Evolutionary conservation across 2,797 vertebrate genomes (phyloP).

Genomic region (Macropus fuliginosus): DNA sequence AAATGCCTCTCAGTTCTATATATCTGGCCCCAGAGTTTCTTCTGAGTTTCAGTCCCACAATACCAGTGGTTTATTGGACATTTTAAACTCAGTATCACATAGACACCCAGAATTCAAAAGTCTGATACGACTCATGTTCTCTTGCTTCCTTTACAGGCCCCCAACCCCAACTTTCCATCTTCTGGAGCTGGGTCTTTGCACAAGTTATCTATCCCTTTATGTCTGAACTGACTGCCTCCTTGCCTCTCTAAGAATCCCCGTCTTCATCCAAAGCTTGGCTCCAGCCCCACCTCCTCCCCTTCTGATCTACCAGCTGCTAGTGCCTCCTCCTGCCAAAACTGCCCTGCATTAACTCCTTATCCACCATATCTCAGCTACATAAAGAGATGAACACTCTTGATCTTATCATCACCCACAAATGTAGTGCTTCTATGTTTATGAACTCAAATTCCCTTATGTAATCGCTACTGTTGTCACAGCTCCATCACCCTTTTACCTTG

Average conservation of each 20-base stretch:
- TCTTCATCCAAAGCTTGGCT: neutral
- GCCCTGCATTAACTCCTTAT: neutral
- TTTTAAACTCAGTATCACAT: neutral
- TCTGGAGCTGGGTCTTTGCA: neutral
- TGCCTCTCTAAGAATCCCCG: too few relatives aligned
- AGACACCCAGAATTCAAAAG: neutral
- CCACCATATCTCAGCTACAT: neutral
- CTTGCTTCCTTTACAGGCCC: neutral
- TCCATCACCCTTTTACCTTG: neutral
- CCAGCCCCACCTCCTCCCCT: neutral
- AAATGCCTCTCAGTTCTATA: neutral
- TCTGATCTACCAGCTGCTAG: neutral
- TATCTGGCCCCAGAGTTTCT: neutral
- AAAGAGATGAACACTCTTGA: neutral
- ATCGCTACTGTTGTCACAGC: neutral
- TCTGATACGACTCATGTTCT: neutral
- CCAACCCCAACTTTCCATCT: neutral
- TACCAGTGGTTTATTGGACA: neutral
- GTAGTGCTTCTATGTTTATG: neutral
- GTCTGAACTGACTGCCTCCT: neutral
- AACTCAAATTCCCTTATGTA: neutral
- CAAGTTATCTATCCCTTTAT: neutral
- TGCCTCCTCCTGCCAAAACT: neutral
- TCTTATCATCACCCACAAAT: neutral
- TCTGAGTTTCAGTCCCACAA: neutral